These are phyloP conservation scores for Micromys minutus DNA, from an alignment of 2,113 vertebrate genomes.

Conservation along the genomic window DNA sequence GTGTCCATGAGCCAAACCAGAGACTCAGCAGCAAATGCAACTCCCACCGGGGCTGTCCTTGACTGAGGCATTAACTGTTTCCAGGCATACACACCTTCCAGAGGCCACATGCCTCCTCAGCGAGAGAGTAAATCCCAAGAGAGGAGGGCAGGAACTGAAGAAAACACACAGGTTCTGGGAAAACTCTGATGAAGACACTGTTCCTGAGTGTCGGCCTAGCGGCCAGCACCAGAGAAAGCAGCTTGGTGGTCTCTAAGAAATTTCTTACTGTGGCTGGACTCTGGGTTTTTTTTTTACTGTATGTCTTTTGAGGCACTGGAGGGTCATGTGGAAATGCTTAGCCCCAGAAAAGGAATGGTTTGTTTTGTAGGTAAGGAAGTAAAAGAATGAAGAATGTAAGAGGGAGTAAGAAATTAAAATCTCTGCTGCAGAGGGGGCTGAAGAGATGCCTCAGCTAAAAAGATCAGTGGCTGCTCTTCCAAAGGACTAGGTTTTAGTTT, in stretches of 20 bases:
- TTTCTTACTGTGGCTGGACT: background rate
- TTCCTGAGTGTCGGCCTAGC: no score
- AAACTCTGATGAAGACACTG: background rate
- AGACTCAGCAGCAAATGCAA: background rate
- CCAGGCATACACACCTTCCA: background rate
- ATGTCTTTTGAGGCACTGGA: background rate
- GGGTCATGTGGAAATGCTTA: background rate
- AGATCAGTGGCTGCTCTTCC: background rate
- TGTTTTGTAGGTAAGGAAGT: background rate
- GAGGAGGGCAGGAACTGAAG: background rate
- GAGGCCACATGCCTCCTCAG: background rate
- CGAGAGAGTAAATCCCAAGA: background rate
- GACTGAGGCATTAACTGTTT: background rate
- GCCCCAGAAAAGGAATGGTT: background rate
- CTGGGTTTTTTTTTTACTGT: background rate
- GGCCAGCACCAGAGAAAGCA: background rate
- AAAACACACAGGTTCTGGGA: background rate
- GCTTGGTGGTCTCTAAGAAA: background rate
- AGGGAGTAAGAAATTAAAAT: background rate
- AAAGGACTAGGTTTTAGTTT: background rate
- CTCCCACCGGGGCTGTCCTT: background rate
- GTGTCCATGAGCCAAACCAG: background rate
- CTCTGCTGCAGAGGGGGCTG: background rate
- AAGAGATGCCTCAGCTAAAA: background rate
- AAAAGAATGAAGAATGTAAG: background rate